These are phyloP conservation scores for Atta cephalotes DNA, from an alignment of 1,140 invertebrate genomes.

Conservation along the genomic window DNA sequence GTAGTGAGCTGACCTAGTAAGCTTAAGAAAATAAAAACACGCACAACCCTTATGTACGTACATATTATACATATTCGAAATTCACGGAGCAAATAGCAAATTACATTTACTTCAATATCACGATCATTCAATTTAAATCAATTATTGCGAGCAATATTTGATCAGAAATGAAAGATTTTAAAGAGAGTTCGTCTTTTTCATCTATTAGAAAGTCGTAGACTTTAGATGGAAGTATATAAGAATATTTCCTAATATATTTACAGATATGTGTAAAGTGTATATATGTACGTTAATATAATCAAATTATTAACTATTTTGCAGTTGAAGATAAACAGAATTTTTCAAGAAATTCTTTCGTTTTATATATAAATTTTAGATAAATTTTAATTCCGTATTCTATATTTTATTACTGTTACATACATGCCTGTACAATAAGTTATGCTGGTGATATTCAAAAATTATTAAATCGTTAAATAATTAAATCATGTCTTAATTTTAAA, in stretches of 20 bases:
- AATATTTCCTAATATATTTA: not conserved
- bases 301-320: not conserved
- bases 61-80: not conserved
- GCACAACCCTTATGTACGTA: not conserved
- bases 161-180: not conserved
- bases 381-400: not conserved
- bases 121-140: not conserved
- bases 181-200: not conserved
- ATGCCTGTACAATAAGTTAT: not conserved
- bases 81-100: not conserved
- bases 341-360: not conserved
- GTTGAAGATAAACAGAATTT: not conserved
- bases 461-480: not conserved
- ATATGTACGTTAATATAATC: not conserved
- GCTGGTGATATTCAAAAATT: not conserved
- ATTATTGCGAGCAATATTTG: not conserved
- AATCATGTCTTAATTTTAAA: not conserved
- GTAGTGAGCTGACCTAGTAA: conserved; percentile 46
- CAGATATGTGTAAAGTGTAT: not conserved
- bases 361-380: too few relatives aligned
- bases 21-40: conserved; percentile 29
- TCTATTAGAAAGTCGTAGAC: not conserved
- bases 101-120: not conserved
- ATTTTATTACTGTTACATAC: not conserved
- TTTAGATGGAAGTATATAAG: too few relatives aligned